phyloP scores from a whole-genome alignment of 2,113 vertebrate genomes.

The Nannobrachium achirus region DNA sequence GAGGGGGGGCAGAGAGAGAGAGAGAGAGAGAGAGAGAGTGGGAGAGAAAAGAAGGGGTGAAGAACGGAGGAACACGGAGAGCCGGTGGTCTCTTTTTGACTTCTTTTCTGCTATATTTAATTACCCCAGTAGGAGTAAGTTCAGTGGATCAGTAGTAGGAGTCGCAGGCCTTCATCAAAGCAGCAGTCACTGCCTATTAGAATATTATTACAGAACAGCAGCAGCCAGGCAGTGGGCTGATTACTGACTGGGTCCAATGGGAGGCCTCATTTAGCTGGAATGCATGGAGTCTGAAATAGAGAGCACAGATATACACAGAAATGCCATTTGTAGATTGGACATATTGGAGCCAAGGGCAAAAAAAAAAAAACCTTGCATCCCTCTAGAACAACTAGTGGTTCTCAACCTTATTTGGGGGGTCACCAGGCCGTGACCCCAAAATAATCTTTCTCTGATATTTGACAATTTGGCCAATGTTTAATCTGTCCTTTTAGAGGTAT shows the following conservation, averaged over 20 bases:
- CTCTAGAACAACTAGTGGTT: too few relatives aligned
- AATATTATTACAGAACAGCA: constrained; percentile 84
- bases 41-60: constrained; percentile 22
- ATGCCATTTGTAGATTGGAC: constrained; percentile 64
- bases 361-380: constrained; percentile 7
- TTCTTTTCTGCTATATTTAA: constrained; percentile 73
- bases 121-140: constrained; percentile 72
- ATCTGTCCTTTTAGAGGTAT: too few relatives aligned
- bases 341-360: constrained; percentile 47
- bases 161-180: constrained; percentile 76
- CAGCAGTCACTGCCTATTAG: constrained; percentile 79
- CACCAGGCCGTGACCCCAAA: too few relatives aligned
- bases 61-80: constrained; percentile 31
- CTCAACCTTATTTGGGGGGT: too few relatives aligned
- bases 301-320: constrained; percentile 72
- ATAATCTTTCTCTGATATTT: too few relatives aligned
- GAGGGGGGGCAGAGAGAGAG: background rate
- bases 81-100: constrained; percentile 69
- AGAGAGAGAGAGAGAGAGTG: background rate
- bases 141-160: constrained; percentile 73
- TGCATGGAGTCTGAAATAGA: constrained; percentile 73
- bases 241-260: constrained; percentile 77
- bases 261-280: constrained; percentile 82
- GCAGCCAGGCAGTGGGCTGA: constrained; percentile 75
- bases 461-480: too few relatives aligned